These are phyloP conservation scores for Speoplatyrhinus poulsoni DNA, from an alignment of 2,113 vertebrate genomes.

Conservation along the genomic window DNA sequence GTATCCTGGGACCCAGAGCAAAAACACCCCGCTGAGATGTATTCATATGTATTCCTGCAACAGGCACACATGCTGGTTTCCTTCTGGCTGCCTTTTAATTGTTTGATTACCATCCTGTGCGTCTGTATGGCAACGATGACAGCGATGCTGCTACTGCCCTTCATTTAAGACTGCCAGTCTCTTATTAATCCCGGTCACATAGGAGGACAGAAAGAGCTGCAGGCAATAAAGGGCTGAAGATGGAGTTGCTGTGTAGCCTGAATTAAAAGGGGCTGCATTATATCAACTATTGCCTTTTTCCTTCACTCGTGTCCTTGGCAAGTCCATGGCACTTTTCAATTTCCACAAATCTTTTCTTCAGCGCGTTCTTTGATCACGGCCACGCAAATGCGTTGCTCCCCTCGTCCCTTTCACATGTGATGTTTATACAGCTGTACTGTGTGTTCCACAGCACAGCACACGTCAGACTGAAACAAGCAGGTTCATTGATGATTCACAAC, in stretches of 20 bases:
- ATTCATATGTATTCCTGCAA: conserved; percentile 56
- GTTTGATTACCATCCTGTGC: conserved; percentile 44
- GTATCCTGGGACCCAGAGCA: conserved; percentile 10
- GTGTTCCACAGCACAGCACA: too few relatives aligned
- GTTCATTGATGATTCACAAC: background rate
- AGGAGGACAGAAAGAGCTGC: background rate
- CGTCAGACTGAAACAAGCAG: too few relatives aligned
- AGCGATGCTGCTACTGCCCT: conserved; percentile 25
- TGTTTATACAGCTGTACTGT: too few relatives aligned
- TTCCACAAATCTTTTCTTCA: background rate
- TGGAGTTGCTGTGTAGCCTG: background rate
- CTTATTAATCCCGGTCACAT: conserved; percentile 19
- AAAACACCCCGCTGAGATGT: conserved; percentile 39
- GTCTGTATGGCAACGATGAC: conserved; percentile 45
- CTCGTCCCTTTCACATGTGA: too few relatives aligned
- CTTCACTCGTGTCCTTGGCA: conserved; percentile 1
- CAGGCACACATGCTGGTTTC: conserved; percentile 23
- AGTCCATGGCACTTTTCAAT: background rate
- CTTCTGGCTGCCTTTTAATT: conserved; percentile 48
- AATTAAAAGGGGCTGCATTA: background rate
- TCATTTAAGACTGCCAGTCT: conserved; percentile 29
- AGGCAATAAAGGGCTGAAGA: conserved; percentile 1
- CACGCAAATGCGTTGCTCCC: background rate
- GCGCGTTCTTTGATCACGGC: background rate
- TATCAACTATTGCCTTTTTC: background rate